Evolutionary conservation across 2,113 vertebrate genomes (phyloP).

Genomic region (Dascyllus trimaculatus): DNA sequence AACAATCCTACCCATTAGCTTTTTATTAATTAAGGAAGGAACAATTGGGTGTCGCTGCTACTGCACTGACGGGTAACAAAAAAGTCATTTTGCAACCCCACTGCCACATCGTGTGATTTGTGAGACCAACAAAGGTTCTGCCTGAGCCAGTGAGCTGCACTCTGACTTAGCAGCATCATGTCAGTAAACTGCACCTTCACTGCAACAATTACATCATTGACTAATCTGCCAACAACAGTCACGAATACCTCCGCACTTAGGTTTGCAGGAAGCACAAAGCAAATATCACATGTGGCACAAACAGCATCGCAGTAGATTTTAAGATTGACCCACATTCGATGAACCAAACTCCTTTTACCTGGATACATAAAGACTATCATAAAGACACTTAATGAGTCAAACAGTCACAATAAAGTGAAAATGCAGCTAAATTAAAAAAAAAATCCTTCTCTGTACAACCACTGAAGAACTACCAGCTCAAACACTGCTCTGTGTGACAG

Average conservation of each 20-base stretch:
- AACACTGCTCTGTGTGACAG: not conserved
- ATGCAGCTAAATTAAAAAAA: not conserved
- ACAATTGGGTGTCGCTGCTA: not conserved
- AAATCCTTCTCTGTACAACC: conserved; percentile 1
- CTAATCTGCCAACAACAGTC: not conserved
- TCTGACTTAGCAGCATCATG: not conserved
- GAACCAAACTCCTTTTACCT: not conserved
- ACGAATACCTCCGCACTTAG: not conserved
- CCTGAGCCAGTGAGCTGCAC: not conserved
- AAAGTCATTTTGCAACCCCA: not conserved
- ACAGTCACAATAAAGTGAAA: not conserved
- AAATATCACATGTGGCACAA: conserved; percentile 12
- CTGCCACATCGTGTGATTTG: conserved; percentile 16
- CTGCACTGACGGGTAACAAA: not conserved
- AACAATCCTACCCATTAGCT: not conserved
- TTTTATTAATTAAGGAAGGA: not conserved
- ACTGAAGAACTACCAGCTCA: not conserved
- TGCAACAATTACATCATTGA: not conserved
- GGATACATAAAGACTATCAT: not conserved
- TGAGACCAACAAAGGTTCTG: not conserved
- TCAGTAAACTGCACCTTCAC: not conserved
- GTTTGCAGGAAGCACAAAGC: not conserved
- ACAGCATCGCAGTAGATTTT: not conserved
- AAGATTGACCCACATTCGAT: not conserved
- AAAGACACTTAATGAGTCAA: not conserved